A percentile compares a stretch with the other conserved stretches of the same genome.
Conservation (phyloP, 2,113 vertebrate species). For the Sialia sialis region DNA sequence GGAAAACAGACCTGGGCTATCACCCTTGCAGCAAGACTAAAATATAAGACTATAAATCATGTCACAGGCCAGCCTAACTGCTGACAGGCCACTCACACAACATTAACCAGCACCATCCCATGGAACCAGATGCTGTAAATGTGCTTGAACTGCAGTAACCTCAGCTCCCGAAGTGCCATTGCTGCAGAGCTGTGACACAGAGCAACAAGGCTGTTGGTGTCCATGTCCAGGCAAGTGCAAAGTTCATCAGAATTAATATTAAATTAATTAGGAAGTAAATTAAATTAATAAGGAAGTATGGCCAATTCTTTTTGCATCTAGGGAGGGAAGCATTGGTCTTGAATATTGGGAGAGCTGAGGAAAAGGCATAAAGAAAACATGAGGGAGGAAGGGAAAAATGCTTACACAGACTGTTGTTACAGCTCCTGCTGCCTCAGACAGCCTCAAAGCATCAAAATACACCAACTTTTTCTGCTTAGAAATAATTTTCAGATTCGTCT, state of each 20-base stretch:
- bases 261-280: background rate
- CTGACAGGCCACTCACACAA: conserved; percentile 11
- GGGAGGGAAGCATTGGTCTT: background rate
- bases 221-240: rapidly evolving
- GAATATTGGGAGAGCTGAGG: background rate
- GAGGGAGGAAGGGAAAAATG: background rate
- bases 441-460: background rate
- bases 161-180: background rate
- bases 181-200: background rate
- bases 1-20: background rate
- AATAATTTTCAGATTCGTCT: background rate
- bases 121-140: background rate
- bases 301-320: background rate
- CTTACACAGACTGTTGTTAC: background rate
- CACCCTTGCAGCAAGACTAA: background rate
- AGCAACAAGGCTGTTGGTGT: rapidly evolving
- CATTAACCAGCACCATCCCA: background rate
- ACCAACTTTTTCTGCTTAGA: background rate
- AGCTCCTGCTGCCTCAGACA: background rate
- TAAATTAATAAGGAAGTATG: background rate
- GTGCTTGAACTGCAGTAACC: background rate
- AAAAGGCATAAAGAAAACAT: background rate
- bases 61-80: background rate
- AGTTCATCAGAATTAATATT: no score
- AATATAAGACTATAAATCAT: background rate